Percentiles rank a stretch among this genome's conserved stretches.
phyloP scores from a whole-genome alignment of 1,140 invertebrate species.

The Zophobas atratus region DNA sequence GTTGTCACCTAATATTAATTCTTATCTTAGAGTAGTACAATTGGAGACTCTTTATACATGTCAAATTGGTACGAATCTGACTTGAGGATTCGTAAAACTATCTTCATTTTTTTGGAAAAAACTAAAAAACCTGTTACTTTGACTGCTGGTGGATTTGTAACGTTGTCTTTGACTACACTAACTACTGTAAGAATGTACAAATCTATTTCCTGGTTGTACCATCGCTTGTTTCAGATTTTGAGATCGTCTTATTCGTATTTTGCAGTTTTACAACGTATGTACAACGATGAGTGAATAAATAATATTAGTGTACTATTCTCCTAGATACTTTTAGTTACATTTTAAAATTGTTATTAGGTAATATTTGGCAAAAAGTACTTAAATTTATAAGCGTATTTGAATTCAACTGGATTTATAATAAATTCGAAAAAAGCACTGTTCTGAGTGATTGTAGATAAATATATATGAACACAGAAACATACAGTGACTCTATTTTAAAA shows the following conservation, averaged over 20 bases:
- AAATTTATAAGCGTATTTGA: too few species aligned
- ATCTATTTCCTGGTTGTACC: neutral
- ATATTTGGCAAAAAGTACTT: too few species aligned
- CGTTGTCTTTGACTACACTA: conserved; percentile 36
- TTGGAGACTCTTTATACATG: conserved; percentile 34
- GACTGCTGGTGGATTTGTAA: conserved; percentile 36
- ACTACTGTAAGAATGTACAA: conserved; percentile 23
- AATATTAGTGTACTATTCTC: neutral
- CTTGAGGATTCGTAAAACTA: conserved; percentile 11
- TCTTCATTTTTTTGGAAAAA: conserved; percentile 41
- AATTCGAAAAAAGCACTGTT: too few species aligned
- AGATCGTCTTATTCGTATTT: too few species aligned
- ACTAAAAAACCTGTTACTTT: conserved; percentile 24
- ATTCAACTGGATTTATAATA: too few species aligned
- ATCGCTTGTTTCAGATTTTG: neutral
- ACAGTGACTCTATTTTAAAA: too few species aligned
- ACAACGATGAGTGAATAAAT: neutral
- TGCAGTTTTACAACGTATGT: too few species aligned
- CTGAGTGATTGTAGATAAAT: too few species aligned
- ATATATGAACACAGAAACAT: too few species aligned
- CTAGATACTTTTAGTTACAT: too few species aligned
- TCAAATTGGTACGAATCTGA: conserved; percentile 44
- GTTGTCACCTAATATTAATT: too few species aligned
- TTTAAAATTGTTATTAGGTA: too few species aligned
- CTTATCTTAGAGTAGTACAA: conserved; percentile 5